Evolutionary conservation across 1,140 invertebrate species (phyloP).

Genomic region (Hypsibius dujardini): DNA sequence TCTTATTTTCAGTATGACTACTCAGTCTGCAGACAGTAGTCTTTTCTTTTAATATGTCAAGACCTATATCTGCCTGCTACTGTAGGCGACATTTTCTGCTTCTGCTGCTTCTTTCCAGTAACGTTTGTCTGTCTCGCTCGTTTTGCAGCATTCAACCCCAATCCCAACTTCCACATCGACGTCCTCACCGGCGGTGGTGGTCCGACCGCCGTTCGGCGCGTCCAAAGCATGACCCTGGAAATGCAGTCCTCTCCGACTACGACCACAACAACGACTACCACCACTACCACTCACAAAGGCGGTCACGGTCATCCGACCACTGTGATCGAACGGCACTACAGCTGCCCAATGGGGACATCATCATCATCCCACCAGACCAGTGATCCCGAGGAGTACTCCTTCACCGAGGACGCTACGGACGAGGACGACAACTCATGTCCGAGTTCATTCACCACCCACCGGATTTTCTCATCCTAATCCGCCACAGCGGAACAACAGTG

Average conservation of each 20-base stretch:
- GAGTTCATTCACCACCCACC: too few species aligned
- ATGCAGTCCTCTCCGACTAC: not conserved
- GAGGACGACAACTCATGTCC: not conserved
- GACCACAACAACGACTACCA: too few species aligned
- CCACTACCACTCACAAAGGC: not conserved
- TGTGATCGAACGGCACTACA: not conserved
- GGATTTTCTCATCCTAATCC: too few species aligned
- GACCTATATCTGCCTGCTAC: too few species aligned
- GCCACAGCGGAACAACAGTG: too few species aligned
- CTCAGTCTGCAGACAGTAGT: too few species aligned
- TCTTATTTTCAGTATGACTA: too few species aligned
- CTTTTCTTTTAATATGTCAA: too few species aligned
- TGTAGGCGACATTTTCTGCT: too few species aligned
- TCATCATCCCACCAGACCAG: not conserved
- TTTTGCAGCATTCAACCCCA: constrained; percentile 2
- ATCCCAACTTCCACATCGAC: not conserved
- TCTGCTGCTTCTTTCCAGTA: too few species aligned
- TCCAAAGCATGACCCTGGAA: not conserved
- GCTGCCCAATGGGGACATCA: not conserved
- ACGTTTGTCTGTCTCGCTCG: too few species aligned
- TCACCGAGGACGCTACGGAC: not conserved
- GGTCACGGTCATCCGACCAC: not conserved
- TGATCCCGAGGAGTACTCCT: too few species aligned
- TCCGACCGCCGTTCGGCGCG: not conserved
- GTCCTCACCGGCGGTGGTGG: not conserved